Evolutionary conservation across 2,888 invertebrate species (phyloP).

Genomic region (Dryobota labecula): DNA sequence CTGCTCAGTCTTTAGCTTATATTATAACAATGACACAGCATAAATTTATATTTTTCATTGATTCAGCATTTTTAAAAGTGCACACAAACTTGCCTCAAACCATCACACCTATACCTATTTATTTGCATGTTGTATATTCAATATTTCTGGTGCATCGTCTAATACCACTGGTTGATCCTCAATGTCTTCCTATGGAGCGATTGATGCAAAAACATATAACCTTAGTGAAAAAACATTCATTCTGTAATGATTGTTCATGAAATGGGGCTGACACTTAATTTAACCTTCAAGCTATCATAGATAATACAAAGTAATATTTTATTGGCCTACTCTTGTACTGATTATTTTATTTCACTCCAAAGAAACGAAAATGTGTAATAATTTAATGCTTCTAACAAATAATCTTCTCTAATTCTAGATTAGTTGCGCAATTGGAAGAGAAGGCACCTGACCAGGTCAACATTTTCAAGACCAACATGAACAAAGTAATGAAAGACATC

Average conservation of each 20-base stretch:
- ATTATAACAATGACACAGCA: not conserved
- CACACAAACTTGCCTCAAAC: not conserved
- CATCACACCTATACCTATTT: not conserved
- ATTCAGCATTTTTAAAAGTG: not conserved
- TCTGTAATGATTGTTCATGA: slow-evolving; percentile 86
- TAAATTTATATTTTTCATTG: not conserved
- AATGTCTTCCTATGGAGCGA: slow-evolving; percentile 81
- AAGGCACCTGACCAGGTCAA: slow-evolving; percentile 96
- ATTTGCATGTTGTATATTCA: not conserved
- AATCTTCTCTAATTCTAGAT: slow-evolving; percentile 89
- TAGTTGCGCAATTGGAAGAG: slow-evolving; percentile 95
- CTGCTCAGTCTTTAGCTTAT: not conserved
- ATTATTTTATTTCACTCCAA: not conserved
- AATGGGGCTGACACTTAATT: slow-evolving; percentile 80
- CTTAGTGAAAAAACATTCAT: slow-evolving; percentile 87
- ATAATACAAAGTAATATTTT: not conserved
- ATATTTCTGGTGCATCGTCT: slow-evolving; percentile 78
- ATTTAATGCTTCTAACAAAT: slow-evolving; percentile 10
- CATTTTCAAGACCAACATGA: slow-evolving; percentile 97
- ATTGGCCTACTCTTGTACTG: not conserved
- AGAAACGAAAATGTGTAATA: not conserved
- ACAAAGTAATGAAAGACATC: slow-evolving; percentile 98
- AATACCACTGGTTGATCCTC: slow-evolving; percentile 80
- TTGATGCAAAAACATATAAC: slow-evolving; percentile 85
- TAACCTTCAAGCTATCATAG: not conserved